phyloP scores from a whole-genome alignment of 2,888 invertebrate genomes.

The Cryptops parisi region DNA sequence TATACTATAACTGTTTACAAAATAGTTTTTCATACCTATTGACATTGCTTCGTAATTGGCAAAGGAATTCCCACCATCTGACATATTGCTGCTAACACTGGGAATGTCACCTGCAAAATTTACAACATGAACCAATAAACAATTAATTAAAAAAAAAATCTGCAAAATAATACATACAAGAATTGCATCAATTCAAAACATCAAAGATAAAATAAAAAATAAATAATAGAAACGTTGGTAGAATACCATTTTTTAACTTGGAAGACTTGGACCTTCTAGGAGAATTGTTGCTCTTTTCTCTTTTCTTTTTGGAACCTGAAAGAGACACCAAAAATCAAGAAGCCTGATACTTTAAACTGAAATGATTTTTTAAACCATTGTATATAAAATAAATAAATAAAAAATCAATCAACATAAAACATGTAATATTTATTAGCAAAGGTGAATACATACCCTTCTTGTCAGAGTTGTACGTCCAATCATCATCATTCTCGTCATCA shows the following conservation, averaged over 20 bases:
- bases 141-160: no score
- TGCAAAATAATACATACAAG: no score
- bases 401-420: no score
- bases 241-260: slow-evolving; percentile 17
- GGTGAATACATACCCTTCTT: slow-evolving; percentile 12
- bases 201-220: neutral
- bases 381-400: no score
- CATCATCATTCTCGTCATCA: slow-evolving; percentile 76
- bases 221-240: no score
- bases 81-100: slow-evolving; percentile 11
- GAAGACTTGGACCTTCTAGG: slow-evolving; percentile 15
- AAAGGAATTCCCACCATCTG: slow-evolving; percentile 13
- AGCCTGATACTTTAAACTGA: no score
- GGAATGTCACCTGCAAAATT: slow-evolving; percentile 15
- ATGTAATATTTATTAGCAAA: no score
- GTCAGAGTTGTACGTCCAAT: slow-evolving; percentile 50
- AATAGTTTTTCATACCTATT: slow-evolving; percentile 10
- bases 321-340: no score
- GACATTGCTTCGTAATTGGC: slow-evolving; percentile 17
- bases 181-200: neutral
- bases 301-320: slow-evolving; percentile 16
- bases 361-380: no score
- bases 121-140: no score
- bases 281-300: slow-evolving; percentile 15
- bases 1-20: neutral